phyloP scores from a whole-genome alignment of 2,113 vertebrate species.

The Arizona elegans region DNA sequence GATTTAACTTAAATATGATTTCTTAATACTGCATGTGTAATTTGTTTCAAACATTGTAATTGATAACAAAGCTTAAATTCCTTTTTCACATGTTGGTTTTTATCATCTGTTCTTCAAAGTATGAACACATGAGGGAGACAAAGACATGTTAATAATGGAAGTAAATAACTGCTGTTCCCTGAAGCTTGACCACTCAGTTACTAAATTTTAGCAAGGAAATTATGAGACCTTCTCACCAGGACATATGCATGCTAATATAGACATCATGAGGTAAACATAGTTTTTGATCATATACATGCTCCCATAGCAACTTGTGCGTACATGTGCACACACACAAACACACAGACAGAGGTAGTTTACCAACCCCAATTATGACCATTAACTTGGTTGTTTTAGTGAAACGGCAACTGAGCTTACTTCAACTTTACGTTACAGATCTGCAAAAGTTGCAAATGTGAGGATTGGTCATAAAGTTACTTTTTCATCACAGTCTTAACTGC shows the following conservation, averaged over 20 bases:
- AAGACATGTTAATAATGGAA: constrained; percentile 56
- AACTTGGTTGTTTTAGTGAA: not conserved
- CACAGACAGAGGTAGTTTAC: not conserved
- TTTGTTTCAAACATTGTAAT: constrained; percentile 25
- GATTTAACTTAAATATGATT: constrained; percentile 27
- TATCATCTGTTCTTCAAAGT: constrained; percentile 30
- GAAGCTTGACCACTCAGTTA: not conserved
- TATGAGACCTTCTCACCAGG: not conserved
- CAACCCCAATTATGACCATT: not conserved
- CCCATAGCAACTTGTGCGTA: not conserved
- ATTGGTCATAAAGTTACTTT: not conserved
- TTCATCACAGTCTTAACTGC: not conserved
- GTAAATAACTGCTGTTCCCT: rapidly evolving
- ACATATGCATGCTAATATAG: not conserved
- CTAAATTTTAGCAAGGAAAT: not conserved
- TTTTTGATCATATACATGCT: not conserved
- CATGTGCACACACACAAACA: rapidly evolving
- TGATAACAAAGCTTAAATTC: not conserved
- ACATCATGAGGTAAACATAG: not conserved
- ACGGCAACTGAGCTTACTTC: not conserved
- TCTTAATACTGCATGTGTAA: constrained; percentile 1
- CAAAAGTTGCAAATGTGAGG: not conserved
- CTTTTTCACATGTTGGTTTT: constrained; percentile 27
- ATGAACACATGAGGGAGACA: constrained; percentile 74
- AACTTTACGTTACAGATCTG: not conserved